phyloP scores from a whole-genome alignment of 2,113 vertebrate species.

The Bos taurus region DNA sequence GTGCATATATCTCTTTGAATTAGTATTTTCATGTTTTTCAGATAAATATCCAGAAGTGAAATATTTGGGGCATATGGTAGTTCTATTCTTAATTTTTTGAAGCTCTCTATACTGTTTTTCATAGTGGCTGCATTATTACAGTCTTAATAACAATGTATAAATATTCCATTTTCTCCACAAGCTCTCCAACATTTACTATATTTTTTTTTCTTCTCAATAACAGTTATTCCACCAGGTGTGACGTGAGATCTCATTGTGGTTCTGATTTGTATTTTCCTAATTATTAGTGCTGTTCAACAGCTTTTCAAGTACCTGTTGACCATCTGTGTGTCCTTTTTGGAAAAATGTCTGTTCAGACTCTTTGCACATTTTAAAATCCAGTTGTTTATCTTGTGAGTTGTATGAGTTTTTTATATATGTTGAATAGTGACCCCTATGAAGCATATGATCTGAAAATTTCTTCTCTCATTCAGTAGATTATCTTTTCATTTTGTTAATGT shows the following conservation, averaged over 20 bases:
- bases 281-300: background rate
- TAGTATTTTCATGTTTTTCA: background rate
- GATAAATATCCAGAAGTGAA: background rate
- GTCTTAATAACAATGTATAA: background rate
- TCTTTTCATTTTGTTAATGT: background rate
- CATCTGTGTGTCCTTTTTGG: background rate
- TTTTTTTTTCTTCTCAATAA: background rate
- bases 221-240: background rate
- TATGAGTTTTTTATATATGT: background rate
- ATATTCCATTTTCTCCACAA: background rate
- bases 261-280: background rate
- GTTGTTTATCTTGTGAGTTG: background rate
- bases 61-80: background rate
- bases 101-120: background rate
- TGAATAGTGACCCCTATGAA: background rate
- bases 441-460: background rate
- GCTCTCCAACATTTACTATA: background rate
- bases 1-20: background rate
- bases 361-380: background rate
- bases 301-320: background rate
- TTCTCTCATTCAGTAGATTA: background rate
- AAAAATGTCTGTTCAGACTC: background rate
- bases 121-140: background rate
- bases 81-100: background rate
- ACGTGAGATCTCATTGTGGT: background rate